Conservation (phyloP, 2,888 invertebrate genomes). For the Rhaphigaster nebulosa region DNA sequence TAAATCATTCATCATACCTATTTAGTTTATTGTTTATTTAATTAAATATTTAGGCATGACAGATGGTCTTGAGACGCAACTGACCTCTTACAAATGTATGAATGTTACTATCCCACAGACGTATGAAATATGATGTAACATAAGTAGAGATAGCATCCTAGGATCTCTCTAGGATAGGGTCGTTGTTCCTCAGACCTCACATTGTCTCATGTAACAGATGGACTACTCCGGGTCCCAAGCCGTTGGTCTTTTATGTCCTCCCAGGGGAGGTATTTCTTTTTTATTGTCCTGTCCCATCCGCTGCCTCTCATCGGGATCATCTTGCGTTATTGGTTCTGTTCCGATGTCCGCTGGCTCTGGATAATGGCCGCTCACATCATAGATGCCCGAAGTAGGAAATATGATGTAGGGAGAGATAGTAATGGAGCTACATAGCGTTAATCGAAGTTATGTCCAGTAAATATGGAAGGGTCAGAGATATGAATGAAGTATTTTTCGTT, state of each 20-base stretch:
- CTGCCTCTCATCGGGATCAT: background rate
- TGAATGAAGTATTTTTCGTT: too few relatives aligned
- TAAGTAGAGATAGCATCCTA: background rate
- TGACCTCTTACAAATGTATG: background rate
- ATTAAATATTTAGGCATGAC: too few relatives aligned
- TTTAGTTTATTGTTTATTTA: too few relatives aligned
- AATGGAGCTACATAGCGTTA: background rate
- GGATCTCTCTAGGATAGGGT: background rate
- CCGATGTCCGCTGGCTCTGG: background rate
- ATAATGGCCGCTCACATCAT: background rate
- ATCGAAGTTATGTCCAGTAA: background rate
- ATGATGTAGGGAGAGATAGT: background rate
- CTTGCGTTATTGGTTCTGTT: background rate
- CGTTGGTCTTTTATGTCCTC: constrained; percentile 17
- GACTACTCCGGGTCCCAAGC: background rate
- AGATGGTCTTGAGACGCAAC: background rate
- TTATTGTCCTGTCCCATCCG: constrained; percentile 9
- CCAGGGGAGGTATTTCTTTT: background rate
- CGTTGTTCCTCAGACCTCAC: background rate
- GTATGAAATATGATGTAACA: background rate
- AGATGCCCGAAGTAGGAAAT: background rate
- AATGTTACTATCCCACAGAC: background rate
- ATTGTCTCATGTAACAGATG: background rate
- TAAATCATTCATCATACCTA: too few relatives aligned
- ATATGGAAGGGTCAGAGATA: background rate